These are phyloP conservation scores for Bimastos eiseni DNA, from an alignment of 2,888 invertebrate species.

Conservation along the genomic window DNA sequence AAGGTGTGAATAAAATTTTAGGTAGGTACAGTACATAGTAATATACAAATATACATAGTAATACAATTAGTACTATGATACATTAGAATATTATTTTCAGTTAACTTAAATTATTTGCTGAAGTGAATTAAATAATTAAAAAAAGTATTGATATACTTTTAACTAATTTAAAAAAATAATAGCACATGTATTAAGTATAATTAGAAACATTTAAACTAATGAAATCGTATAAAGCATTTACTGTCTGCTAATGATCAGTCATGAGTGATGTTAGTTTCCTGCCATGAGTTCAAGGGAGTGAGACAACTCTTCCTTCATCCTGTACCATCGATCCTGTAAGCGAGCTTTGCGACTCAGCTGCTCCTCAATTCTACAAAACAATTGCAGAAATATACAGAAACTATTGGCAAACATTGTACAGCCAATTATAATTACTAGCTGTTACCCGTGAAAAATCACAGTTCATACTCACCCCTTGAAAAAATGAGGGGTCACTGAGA, in stretches of 20 bases:
- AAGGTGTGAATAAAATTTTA: too few relatives aligned
- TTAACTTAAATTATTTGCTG: too few relatives aligned
- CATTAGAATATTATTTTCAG: too few relatives aligned
- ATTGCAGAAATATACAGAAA: not conserved
- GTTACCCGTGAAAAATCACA: too few relatives aligned
- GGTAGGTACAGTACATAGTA: too few relatives aligned
- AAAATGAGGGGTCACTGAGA: too few relatives aligned
- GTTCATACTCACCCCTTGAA: too few relatives aligned
- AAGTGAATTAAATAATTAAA: not conserved
- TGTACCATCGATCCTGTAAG: not conserved
- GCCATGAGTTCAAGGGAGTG: not conserved
- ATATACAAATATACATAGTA: too few relatives aligned
- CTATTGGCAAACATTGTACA: not conserved
- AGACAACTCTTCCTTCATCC: conserved; percentile 17
- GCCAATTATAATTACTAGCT: not conserved
- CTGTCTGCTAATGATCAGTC: not conserved
- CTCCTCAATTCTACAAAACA: not conserved
- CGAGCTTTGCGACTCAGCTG: conserved; percentile 16
- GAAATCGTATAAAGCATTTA: not conserved
- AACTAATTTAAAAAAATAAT: not conserved
- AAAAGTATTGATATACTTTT: not conserved
- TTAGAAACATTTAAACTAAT: not conserved
- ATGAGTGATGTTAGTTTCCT: not conserved
- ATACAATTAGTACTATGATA: too few relatives aligned
- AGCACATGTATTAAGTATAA: not conserved